Evolutionary conservation across 2,888 invertebrate genomes (phyloP).

Genomic region (Poecilobothrus nobilitatus): DNA sequence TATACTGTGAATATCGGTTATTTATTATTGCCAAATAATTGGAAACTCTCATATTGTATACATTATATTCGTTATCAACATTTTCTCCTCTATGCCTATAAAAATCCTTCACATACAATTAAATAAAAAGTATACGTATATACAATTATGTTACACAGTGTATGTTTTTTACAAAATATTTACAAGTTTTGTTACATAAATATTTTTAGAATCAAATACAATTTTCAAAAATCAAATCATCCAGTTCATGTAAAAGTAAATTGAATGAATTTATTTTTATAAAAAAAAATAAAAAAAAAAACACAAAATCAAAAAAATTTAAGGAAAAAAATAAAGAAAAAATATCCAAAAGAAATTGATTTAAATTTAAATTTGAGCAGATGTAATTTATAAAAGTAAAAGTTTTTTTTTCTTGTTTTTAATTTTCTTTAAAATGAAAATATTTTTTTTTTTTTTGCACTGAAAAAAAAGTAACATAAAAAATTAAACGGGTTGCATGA

Average conservation of each 20-base stretch:
- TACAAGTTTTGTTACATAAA: too few relatives aligned
- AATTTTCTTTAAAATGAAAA: not conserved
- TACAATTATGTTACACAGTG: too few relatives aligned
- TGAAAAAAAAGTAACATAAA: too few relatives aligned
- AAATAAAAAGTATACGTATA: too few relatives aligned
- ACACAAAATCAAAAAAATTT: not conserved
- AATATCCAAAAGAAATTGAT: not conserved
- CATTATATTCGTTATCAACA: too few relatives aligned
- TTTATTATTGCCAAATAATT: too few relatives aligned
- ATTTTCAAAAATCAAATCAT: conserved; percentile 6
- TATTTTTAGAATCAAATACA: not conserved
- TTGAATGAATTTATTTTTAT: conserved; percentile 1
- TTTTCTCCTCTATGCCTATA: too few relatives aligned
- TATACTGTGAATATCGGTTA: too few relatives aligned
- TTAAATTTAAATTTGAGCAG: conserved; percentile 1
- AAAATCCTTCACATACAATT: too few relatives aligned
- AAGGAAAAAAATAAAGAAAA: not conserved
- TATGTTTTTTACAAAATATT: too few relatives aligned
- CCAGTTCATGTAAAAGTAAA: not conserved
- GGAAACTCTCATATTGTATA: too few relatives aligned
- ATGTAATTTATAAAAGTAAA: not conserved
- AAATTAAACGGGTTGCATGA: too few relatives aligned
- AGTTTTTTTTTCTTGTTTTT: not conserved
- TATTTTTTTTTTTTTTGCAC: not conserved
- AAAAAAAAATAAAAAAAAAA: not conserved